phyloP scores from a whole-genome alignment of 2,888 invertebrate genomes.

The Mythimna pallens region DNA sequence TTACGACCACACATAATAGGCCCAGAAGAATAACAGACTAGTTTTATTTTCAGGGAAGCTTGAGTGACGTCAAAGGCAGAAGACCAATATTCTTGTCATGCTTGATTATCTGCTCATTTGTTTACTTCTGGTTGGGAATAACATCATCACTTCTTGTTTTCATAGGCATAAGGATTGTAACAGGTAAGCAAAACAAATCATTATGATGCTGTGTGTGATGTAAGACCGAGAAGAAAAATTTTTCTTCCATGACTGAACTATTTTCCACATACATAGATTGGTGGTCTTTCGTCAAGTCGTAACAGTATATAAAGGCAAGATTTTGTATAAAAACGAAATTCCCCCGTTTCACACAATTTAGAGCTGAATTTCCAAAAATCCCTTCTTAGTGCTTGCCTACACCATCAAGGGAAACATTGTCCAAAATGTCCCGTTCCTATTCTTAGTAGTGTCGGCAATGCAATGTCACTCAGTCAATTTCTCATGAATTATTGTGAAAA shows the following conservation, averaged over 20 bases:
- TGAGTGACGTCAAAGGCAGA: constrained; percentile 90
- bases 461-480: neutral
- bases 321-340: too few relatives aligned
- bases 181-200: constrained; percentile 79
- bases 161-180: constrained; percentile 80
- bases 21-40: neutral
- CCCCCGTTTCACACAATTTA: too few relatives aligned
- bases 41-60: constrained; percentile 85
- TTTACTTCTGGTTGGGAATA: constrained; percentile 86
- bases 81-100: constrained; percentile 84
- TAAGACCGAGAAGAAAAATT: neutral
- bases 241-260: neutral
- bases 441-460: too few relatives aligned
- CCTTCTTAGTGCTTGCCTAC: too few relatives aligned
- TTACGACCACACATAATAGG: neutral
- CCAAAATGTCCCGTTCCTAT: too few relatives aligned
- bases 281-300: too few relatives aligned
- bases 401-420: too few relatives aligned
- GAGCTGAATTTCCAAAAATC: too few relatives aligned
- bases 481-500: neutral
- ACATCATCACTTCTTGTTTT: constrained; percentile 85
- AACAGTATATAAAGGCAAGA: neutral
- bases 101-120: constrained; percentile 81
- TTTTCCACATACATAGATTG: neutral
- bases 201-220: neutral